Evolutionary conservation across 2,113 vertebrate species (phyloP), one percentile per base, ranked within the genome.

Genomic region (Zapornia atra): DNA sequence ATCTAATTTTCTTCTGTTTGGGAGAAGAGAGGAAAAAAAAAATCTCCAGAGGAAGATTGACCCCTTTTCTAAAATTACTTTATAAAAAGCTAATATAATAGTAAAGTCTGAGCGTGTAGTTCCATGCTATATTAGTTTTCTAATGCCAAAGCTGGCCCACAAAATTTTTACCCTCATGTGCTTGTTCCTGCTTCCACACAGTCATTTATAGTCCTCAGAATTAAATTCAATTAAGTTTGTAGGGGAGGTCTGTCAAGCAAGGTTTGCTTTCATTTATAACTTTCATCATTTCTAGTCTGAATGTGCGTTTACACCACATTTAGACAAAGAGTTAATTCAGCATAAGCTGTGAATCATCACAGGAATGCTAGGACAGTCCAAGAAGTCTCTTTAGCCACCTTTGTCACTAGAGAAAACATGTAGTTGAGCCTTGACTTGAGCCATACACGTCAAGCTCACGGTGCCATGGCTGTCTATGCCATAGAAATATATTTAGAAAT

Each of bases 1-100:
- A 53, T 65, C n/a, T 61, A 63, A 73, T 54, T 88, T 61, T 50
- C 18, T 72, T 86, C 33, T 81, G 2, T 64, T 59, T 88, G 25
- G 6, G 5, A 15, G 88, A 86, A 69, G 9, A 29, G 25, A 26
- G 44, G 38, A 69, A 79, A 68, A 33, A 24, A 34, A 24, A 26
- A 28, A 26, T 11, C 12, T 53, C 38, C 26, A 70, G 36, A 48
- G 12, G 21, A 11, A 78, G 38, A 34, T 3, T 59, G 19, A 46
- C 0, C 1, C 1, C 2, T 1, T 5, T n/a, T 36, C n/a, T 64
- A 51, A 87, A 85, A 71, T 15, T 0, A 5, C 16, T 77, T 93
- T 60, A 40, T 16, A 76, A 85, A 46, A 92, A 82, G 5, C 3
- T 48, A 31, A 15, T 5, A n/a, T 31, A 31, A 68, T 51, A 56